These are phyloP conservation scores for Leguminivora glycinivorella DNA, from an alignment of 1,140 invertebrate species.

Conservation along the genomic window DNA sequence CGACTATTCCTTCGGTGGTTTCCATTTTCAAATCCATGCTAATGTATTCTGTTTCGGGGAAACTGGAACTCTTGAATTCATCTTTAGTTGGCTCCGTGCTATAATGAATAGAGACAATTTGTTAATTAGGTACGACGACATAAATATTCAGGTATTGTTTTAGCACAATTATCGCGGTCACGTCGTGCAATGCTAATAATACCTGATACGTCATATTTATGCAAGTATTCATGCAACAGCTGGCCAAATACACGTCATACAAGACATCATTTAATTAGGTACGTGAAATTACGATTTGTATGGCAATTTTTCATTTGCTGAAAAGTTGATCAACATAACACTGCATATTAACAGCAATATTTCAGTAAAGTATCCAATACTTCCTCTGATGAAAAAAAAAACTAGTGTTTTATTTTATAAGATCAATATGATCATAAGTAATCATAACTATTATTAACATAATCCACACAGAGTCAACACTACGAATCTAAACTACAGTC, in stretches of 20 bases:
- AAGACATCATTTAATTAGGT: background rate
- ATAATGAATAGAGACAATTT: background rate
- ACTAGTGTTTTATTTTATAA: too few species aligned
- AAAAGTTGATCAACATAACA: background rate
- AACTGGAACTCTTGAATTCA: slow-evolving; percentile 17
- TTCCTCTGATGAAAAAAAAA: too few species aligned
- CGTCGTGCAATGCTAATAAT: background rate
- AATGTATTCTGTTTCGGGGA: background rate
- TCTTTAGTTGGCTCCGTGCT: slow-evolving; percentile 16
- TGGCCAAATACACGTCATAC: background rate
- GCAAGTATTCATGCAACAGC: background rate
- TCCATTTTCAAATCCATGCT: slow-evolving; percentile 14
- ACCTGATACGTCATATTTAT: background rate
- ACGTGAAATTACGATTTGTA: background rate
- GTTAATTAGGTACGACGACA: background rate
- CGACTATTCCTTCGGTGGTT: background rate
- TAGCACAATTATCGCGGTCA: background rate
- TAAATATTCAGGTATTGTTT: background rate
- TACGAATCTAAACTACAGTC: too few species aligned
- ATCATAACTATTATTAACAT: too few species aligned
- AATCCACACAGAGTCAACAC: too few species aligned
- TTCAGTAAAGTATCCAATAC: background rate
- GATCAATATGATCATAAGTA: too few species aligned
- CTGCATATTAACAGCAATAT: background rate
- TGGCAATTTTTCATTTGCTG: background rate